Conservation (phyloP, 2,888 invertebrate species). For the Nephrotoma appendiculata region DNA sequence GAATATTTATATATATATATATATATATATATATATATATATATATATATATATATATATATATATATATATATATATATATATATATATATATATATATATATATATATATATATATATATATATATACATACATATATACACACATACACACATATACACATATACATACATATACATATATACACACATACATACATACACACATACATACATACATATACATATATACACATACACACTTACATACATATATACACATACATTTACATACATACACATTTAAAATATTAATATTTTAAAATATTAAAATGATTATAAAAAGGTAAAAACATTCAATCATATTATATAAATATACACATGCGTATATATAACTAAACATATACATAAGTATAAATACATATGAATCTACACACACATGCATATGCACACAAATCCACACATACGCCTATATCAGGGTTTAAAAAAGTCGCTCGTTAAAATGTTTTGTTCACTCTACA, state of each 20-base stretch:
- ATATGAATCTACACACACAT: neutral
- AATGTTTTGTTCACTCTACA: too few species aligned
- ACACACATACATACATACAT: conserved; percentile 16
- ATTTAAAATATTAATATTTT: too few species aligned
- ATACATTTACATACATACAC: too few species aligned
- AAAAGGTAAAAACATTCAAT: too few species aligned
- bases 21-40: neutral
- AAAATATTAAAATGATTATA: too few species aligned
- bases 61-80: neutral
- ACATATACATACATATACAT: conserved; percentile 16
- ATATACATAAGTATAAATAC: too few species aligned
- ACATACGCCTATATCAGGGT: too few species aligned
- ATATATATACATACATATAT: conserved; percentile 14
- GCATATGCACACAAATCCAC: conserved; percentile 2
- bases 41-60: neutral
- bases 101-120: conserved; percentile 13
- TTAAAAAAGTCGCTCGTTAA: too few species aligned
- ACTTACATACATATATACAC: too few species aligned
- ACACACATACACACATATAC: conserved; percentile 16
- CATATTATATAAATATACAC: too few species aligned
- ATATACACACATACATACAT: conserved; percentile 16
- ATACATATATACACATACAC: conserved; percentile 10
- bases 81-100: neutral
- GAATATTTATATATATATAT: neutral
- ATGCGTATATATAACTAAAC: too few species aligned